Percentiles rank a stretch among this genome's conserved stretches.
Evolutionary conservation across 2,888 invertebrate genomes (phyloP).

Genomic region (Metopia argyrocephala): DNA sequence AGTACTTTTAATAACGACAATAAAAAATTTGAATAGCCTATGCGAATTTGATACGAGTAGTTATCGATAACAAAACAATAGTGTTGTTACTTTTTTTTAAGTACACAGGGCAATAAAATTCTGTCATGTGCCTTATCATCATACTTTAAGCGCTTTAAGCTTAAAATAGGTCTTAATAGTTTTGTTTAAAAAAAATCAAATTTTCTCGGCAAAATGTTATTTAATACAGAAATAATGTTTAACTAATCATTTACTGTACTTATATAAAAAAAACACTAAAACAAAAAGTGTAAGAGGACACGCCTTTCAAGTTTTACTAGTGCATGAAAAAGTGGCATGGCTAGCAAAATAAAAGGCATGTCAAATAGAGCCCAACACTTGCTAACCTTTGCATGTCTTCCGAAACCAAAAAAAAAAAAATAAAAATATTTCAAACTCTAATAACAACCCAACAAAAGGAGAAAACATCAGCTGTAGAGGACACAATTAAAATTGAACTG

Average conservation of each 20-base stretch:
- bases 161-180: too few relatives aligned
- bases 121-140: too few relatives aligned
- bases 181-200: too few relatives aligned
- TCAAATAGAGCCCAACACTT: constrained; percentile 57
- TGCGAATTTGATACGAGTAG: too few relatives aligned
- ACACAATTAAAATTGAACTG: constrained; percentile 61
- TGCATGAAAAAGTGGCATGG: constrained; percentile 28
- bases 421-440: constrained; percentile 4
- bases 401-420: neutral
- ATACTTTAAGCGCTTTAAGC: too few relatives aligned
- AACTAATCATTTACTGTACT: too few relatives aligned
- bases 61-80: too few relatives aligned
- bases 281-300: constrained; percentile 34
- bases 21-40: too few relatives aligned
- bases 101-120: too few relatives aligned
- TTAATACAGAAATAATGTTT: neutral
- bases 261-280: neutral
- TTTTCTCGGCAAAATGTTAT: too few relatives aligned
- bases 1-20: too few relatives aligned
- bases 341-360: constrained; percentile 42
- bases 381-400: constrained; percentile 53
- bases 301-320: constrained; percentile 46
- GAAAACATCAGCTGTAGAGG: constrained; percentile 41
- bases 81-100: too few relatives aligned
- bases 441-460: neutral